Conservation (phyloP, 2,113 vertebrate species). For the Cheirogaleus medius region DNA sequence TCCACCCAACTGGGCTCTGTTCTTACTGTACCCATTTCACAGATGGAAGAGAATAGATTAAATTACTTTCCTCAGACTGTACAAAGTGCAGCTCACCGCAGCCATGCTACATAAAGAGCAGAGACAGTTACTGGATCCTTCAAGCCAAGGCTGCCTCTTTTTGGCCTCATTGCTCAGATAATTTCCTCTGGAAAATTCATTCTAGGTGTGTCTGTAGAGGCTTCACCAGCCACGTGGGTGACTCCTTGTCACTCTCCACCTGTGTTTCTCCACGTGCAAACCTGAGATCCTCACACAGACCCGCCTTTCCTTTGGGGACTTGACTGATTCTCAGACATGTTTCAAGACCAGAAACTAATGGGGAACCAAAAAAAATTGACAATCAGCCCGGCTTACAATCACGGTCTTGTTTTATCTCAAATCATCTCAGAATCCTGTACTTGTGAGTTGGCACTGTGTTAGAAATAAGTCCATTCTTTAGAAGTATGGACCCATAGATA, state of each 20-base stretch:
- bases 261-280: background rate
- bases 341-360: background rate
- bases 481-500: background rate
- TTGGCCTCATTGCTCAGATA: background rate
- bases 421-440: background rate
- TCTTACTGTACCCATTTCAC: background rate
- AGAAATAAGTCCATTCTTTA: conserved; percentile 18
- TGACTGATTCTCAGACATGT: background rate
- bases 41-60: background rate
- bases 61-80: background rate
- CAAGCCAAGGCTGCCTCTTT: background rate
- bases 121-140: background rate
- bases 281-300: background rate
- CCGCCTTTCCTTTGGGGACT: background rate
- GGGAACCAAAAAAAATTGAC: background rate
- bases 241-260: background rate
- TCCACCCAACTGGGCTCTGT: background rate
- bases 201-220: background rate
- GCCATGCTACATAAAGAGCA: background rate
- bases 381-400: background rate
- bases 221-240: too few relatives aligned
- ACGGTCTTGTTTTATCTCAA: conserved; percentile 3
- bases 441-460: background rate
- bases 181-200: background rate
- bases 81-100: background rate